phyloP scores from a whole-genome alignment of 2,888 invertebrate genomes.

The Xestobium rufovillosum region DNA sequence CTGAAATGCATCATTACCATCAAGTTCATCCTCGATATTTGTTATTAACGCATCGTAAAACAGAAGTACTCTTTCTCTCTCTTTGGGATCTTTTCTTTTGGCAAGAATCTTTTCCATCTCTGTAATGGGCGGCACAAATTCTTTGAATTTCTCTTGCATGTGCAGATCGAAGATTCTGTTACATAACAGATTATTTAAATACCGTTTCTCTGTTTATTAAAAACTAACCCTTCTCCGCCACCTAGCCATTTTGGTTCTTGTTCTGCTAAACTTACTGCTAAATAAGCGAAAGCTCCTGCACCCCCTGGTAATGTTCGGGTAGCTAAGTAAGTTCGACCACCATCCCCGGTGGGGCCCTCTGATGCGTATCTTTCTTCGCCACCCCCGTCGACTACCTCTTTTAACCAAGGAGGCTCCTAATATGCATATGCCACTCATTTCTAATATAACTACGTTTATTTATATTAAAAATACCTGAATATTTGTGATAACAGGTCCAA shows the following conservation, averaged over 20 bases:
- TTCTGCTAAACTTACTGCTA: constrained; percentile 42
- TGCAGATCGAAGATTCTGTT: constrained; percentile 30
- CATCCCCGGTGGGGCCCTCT: constrained; percentile 28
- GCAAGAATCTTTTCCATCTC: constrained; percentile 41
- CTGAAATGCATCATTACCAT: constrained; percentile 34
- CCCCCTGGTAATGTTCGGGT: constrained; percentile 42
- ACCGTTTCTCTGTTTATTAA: constrained; percentile 18
- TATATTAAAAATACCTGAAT: constrained; percentile 22
- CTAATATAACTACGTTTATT: neutral
- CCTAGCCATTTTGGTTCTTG: constrained; percentile 37
- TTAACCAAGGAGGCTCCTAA: constrained; percentile 33
- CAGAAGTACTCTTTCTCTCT: constrained; percentile 37
- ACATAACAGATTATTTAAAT: constrained; percentile 10
- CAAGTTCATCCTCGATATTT: constrained; percentile 43
- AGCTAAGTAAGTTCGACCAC: constrained; percentile 45
- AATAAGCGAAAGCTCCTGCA: constrained; percentile 44
- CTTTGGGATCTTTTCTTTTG: constrained; percentile 35
- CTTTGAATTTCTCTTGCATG: constrained; percentile 31
- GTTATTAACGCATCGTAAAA: constrained; percentile 42
- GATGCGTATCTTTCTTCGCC: constrained; percentile 19
- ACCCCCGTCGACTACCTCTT: constrained; percentile 28
- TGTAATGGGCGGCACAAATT: constrained; percentile 33
- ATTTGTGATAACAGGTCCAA: constrained; percentile 30
- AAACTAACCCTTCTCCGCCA: constrained; percentile 34
- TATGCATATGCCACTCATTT: neutral